phyloP scores from a whole-genome alignment of 2,888 invertebrate species.

The Ectobius pallidus region DNA sequence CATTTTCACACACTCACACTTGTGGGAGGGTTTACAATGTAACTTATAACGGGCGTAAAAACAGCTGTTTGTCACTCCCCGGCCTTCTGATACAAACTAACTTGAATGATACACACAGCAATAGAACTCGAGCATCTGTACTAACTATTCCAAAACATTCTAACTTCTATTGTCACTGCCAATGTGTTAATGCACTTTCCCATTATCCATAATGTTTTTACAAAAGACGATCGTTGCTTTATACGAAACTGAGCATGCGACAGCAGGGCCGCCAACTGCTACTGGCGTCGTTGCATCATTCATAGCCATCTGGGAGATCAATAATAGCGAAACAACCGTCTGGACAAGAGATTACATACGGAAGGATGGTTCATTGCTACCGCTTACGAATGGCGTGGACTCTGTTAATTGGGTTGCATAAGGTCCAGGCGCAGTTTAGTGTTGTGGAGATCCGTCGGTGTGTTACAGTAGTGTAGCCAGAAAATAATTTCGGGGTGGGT shows the following conservation, averaged over 20 bases:
- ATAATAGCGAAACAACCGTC: background rate
- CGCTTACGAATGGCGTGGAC: too few relatives aligned
- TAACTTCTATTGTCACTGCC: background rate
- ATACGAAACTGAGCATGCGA: slow-evolving; percentile 16
- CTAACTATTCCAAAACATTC: background rate
- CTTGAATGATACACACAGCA: background rate
- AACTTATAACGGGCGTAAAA: background rate
- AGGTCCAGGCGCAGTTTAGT: too few relatives aligned
- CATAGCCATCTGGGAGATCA: slow-evolving; percentile 21
- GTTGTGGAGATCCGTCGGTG: too few relatives aligned
- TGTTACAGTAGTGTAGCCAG: too few relatives aligned
- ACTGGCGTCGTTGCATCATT: slow-evolving; percentile 8
- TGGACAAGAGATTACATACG: too few relatives aligned
- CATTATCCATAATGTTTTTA: background rate
- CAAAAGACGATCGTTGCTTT: background rate
- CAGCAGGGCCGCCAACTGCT: slow-evolving; percentile 4
- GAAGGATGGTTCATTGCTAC: too few relatives aligned
- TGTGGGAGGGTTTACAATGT: background rate
- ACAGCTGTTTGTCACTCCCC: background rate
- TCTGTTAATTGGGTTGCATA: too few relatives aligned
- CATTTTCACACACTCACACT: background rate
- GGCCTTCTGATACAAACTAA: background rate
- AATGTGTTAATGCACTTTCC: background rate
- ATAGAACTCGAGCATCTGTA: background rate
- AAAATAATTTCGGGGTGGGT: too few relatives aligned